Evolutionary conservation across 2,113 vertebrate species (phyloP).

Genomic region (Gymnorhina tibicen): DNA sequence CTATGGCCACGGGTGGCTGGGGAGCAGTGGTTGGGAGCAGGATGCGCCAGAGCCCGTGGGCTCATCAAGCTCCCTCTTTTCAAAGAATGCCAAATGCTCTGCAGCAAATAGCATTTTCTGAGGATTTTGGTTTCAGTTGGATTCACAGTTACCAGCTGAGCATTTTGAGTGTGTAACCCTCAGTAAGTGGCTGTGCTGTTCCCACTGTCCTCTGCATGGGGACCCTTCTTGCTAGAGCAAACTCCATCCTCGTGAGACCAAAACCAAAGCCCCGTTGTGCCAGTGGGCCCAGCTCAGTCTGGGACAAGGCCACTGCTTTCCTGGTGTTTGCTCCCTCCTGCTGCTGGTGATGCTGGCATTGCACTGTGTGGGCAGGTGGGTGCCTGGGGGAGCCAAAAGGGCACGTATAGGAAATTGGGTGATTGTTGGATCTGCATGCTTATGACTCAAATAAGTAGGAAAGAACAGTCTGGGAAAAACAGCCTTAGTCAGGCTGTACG

Average conservation of each 20-base stretch:
- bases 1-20: fast-evolving
- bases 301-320: background rate
- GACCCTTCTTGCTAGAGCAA: background rate
- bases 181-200: background rate
- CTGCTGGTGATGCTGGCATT: background rate
- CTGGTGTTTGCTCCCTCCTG: background rate
- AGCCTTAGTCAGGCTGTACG: background rate
- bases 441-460: background rate
- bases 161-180: background rate
- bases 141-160: background rate
- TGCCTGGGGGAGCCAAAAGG: background rate
- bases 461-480: background rate
- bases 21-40: background rate
- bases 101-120: background rate
- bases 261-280: fast-evolving
- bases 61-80: background rate
- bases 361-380: background rate
- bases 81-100: background rate
- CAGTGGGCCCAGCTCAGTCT: background rate
- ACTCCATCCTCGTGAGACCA: background rate
- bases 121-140: background rate
- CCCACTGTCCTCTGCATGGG: background rate
- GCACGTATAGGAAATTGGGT: fast-evolving
- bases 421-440: background rate
- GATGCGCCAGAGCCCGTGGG: background rate